A percentile compares a stretch with the other conserved stretches of the same genome.
These are phyloP conservation scores for Diploptera punctata DNA, from an alignment of 2,888 invertebrate genomes.

Conservation along the genomic window DNA sequence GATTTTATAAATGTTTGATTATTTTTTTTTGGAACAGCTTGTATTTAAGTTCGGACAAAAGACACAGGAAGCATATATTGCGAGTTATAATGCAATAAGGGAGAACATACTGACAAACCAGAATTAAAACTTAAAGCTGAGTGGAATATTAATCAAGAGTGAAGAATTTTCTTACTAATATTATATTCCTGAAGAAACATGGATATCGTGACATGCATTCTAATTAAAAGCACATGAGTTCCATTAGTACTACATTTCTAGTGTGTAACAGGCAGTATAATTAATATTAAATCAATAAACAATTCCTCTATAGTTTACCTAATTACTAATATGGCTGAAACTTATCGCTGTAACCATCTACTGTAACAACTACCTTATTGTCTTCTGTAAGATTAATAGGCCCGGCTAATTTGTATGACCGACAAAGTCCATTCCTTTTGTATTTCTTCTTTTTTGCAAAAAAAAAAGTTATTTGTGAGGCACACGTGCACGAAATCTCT, in stretches of 20 bases:
- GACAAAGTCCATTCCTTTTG: not conserved
- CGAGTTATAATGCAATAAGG: too few species aligned
- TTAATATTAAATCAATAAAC: not conserved
- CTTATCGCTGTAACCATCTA: not conserved
- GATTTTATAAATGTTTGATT: too few species aligned
- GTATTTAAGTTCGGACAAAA: too few species aligned
- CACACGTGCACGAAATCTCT: conserved; percentile 1
- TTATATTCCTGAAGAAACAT: too few species aligned
- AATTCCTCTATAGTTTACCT: not conserved
- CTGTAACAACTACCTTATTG: not conserved
- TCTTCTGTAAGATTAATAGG: not conserved
- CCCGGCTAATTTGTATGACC: not conserved
- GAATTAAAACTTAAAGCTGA: too few species aligned
- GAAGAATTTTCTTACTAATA: too few species aligned
- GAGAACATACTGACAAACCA: too few species aligned
- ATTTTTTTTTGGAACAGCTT: too few species aligned
- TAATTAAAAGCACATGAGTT: not conserved
- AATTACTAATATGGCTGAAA: not conserved
- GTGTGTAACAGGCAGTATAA: not conserved
- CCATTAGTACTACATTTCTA: too few species aligned
- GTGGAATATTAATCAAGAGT: too few species aligned
- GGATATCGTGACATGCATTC: not conserved
- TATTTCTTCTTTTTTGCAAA: not conserved
- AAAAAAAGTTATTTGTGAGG: not conserved
- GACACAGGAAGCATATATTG: too few species aligned